Evolutionary conservation across 2,797 vertebrate species (phyloP).

Genomic region (Cyprinella venusta): DNA sequence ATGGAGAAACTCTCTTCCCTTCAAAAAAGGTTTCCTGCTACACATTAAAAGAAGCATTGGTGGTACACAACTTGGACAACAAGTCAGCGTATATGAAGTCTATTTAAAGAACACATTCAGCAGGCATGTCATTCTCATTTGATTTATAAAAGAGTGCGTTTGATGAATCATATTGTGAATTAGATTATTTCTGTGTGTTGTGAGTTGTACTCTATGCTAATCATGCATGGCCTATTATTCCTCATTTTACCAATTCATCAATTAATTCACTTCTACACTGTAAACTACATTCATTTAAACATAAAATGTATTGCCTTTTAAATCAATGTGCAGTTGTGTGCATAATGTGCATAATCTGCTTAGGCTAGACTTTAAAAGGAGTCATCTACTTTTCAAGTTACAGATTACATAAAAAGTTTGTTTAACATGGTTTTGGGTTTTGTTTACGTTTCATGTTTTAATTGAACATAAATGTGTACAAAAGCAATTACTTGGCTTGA

Average conservation of each 20-base stretch:
- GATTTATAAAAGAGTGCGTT: not conserved
- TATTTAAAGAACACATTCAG: not conserved
- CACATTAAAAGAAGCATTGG: not conserved
- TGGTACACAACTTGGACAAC: not conserved
- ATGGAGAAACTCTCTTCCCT: conserved; percentile 3
- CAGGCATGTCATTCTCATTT: conserved; percentile 41
- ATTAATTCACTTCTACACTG: not conserved
- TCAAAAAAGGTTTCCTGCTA: not conserved
- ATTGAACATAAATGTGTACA: too few relatives aligned
- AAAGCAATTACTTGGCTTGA: too few relatives aligned
- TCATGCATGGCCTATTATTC: not conserved
- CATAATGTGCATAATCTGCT: not conserved
- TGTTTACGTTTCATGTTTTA: too few relatives aligned
- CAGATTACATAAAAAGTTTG: not conserved
- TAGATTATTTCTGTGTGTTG: not conserved
- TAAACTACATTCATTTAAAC: not conserved
- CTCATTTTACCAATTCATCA: not conserved
- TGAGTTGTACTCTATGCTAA: not conserved
- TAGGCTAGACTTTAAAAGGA: not conserved
- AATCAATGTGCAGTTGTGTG: not conserved
- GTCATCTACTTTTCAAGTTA: not conserved
- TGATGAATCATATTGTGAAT: conserved; percentile 16
- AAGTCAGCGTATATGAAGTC: not conserved
- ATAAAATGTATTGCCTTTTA: not conserved
- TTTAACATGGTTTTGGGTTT: too few relatives aligned